These are phyloP conservation scores for Hypomesus transpacificus DNA, from an alignment of 2,113 vertebrate genomes.

Conservation along the genomic window DNA sequence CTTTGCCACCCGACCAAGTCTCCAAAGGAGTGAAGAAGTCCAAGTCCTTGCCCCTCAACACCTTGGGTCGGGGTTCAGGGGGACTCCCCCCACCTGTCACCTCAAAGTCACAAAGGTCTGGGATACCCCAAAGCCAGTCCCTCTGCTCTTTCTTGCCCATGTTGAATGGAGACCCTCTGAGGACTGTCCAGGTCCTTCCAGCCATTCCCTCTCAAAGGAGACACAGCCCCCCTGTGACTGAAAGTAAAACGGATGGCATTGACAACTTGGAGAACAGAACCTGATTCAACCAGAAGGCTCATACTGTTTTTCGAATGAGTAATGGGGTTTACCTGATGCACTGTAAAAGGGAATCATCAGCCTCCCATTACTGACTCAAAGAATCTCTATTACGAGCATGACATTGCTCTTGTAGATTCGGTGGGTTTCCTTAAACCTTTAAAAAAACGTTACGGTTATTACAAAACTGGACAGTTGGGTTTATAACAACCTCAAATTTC, in stretches of 20 bases:
- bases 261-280: constrained; percentile 30
- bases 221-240: constrained; percentile 35
- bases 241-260: constrained; percentile 28
- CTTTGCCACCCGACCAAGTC: constrained; percentile 54
- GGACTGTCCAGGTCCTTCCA: constrained; percentile 74
- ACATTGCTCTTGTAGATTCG: too few species aligned
- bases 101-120: constrained; percentile 45
- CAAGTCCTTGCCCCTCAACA: constrained; percentile 63
- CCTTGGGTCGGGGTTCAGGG: constrained; percentile 46
- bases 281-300: constrained; percentile 19
- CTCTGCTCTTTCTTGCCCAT: constrained; percentile 63
- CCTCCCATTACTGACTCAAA: too few species aligned
- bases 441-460: too few species aligned
- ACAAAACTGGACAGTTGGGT: too few species aligned
- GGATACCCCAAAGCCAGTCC: constrained; percentile 55
- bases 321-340: background rate
- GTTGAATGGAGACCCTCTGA: constrained; percentile 68
- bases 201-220: constrained; percentile 78
- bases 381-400: too few species aligned
- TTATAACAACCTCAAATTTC: too few species aligned
- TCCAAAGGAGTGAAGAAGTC: constrained; percentile 67
- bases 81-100: constrained; percentile 50
- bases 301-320: background rate
- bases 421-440: too few species aligned
- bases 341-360: background rate